phyloP scores from a whole-genome alignment of 2,797 vertebrate genomes.

The Scleropages formosus region DNA sequence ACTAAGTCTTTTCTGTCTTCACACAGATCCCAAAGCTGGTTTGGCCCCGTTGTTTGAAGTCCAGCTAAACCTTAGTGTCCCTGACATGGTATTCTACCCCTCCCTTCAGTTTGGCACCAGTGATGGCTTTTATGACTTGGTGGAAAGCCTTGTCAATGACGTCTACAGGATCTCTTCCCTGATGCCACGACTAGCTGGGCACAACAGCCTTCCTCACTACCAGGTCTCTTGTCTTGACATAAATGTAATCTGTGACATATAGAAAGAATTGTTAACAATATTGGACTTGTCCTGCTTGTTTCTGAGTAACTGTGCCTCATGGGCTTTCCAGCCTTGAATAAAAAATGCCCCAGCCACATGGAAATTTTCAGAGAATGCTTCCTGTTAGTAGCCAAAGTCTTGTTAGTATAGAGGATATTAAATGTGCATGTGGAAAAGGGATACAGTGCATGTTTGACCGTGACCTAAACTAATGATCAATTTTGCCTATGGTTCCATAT shows the following conservation, averaged over 20 bases:
- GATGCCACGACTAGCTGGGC: constrained; percentile 73
- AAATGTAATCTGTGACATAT: not conserved
- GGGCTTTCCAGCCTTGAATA: constrained; percentile 1
- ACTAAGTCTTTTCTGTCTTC: not conserved
- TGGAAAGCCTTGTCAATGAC: constrained; percentile 76
- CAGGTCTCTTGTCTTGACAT: constrained; percentile 82
- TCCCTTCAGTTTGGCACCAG: constrained; percentile 72
- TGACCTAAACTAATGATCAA: not conserved
- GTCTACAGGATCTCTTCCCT: constrained; percentile 78
- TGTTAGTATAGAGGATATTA: not conserved
- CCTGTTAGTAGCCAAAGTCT: not conserved
- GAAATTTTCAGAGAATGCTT: not conserved
- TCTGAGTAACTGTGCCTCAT: not conserved
- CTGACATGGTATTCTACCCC: constrained; percentile 82
- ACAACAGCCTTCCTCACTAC: constrained; percentile 71
- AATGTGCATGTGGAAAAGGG: not conserved
- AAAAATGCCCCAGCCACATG: not conserved
- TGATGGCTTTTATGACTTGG: constrained; percentile 73
- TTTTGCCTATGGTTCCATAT: not conserved
- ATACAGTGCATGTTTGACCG: not conserved
- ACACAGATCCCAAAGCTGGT: constrained; percentile 69
- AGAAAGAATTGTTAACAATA: constrained; percentile 3
- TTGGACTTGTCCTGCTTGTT: not conserved
- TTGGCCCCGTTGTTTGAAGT: constrained; percentile 80
- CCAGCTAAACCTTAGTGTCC: constrained; percentile 75